Base-by-base conservation (phyloP, 1,140 invertebrate genomes). In the Procambarus clarkii region DNA sequence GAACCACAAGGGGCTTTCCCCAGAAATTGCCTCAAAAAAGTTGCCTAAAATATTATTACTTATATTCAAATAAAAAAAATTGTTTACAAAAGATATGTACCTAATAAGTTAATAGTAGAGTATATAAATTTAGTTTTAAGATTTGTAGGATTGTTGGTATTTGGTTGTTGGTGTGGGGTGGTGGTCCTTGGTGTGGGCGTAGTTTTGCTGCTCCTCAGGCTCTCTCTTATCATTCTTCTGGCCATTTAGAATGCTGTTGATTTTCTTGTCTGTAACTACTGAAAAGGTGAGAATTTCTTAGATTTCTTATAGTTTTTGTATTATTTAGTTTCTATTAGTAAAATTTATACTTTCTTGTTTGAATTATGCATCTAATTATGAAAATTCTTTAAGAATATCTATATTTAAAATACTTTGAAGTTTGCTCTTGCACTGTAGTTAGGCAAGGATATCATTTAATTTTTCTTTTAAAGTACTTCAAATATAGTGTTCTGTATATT, bases 231-330 rank as follows among this genome's bases (percentile, higher is more conserved):
- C 18, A 24, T 79, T 58, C 24, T 2, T 82, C 50, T 79, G 46
- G 45, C 45, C 69, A 74, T 15, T 44, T 78, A 44, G 85, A 78
- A 69, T 87, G 50, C 77, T 78, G n/a, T 15, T 87, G 50, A 58
- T 60, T 87, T 87, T 79, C 54, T 78, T 79, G 50, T 87, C 46
- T 87, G 3, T 83, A 69, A 45, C 85, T 48, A 78, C 85, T 77
- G 76, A 79, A 77, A 87, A 87, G 85, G 85, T 87, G 85, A 87
- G 85, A 74, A 87, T 78, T 77, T 50, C 18, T 82, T 21, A 58
- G 46, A 45, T 48, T 46, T 86, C 21, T 78, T 34, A 60, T 9
- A 34, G 44, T 60, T 78, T 60, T 87, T 77, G 13, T 11, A 54
- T 13, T 7, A 34, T 86, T 44, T 44, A 3, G 18, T 76, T 50